Base-by-base conservation (phyloP, 2,113 vertebrate species). In the Hippolais icterina region DNA sequence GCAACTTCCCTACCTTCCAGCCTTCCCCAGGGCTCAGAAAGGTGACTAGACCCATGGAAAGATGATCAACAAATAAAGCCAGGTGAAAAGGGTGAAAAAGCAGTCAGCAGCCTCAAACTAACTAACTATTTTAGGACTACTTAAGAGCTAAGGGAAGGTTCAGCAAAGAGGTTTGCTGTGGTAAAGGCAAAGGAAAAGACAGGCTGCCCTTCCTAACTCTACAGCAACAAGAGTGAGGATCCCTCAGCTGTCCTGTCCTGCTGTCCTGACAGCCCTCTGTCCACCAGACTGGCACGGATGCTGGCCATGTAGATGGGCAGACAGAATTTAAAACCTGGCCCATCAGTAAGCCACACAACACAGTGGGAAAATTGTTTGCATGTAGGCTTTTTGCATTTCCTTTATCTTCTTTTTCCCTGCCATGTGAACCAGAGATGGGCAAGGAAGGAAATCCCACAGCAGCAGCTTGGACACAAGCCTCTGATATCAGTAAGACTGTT, bases 211-310 rank as follows among this genome's bases (percentile, higher is more conserved):
- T 74, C 44, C 59, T 28, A 27, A 9, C 3, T 8, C n/a, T 28
- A 25, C 0, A 12, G 66, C 59, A 87, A 15, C 24, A 56, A 41
- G 7, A 76, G 53, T 7, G 25, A 2, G 22, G 23, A n/a, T 42
- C 4, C 2, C 37, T 69, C 9, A 15, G 8, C n/a, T 2, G 0
- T 28, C 57, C 52, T 5, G 1, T 20, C 47, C 22, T 57, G 49
- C 8, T 77, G 23, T 6, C 18, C 3, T 2, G 23, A 35, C 19
- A 63, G 28, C 46, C 9, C 50, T 42, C 79, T 65, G 60, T 17
- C 22, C 1, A 0, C 37, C 47, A 81, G 57, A 53, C 12, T 20
- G 21, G 23, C 19, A 50, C 2, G 0, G 39, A 8, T 24, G 12
- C 41, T 60, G 42, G 21, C 15, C 14, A 66, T 10, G n/a, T 2